Evolutionary conservation across 1,140 invertebrate genomes (phyloP).

Genomic region (Magallana ariakensis): DNA sequence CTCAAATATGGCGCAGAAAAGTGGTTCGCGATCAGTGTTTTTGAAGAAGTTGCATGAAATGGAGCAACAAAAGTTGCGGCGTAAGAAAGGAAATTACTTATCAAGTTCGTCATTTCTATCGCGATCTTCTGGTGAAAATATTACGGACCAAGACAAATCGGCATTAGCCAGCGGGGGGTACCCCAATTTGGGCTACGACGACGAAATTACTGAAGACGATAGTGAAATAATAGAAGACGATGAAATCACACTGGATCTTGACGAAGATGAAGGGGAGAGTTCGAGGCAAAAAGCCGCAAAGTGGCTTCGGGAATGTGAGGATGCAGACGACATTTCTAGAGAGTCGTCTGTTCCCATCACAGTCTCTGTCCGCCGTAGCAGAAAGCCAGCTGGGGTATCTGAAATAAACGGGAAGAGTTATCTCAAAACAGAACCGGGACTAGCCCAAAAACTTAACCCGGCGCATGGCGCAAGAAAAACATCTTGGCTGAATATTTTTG

Average conservation of each 20-base stretch:
- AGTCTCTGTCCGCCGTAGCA: neutral
- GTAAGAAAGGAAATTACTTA: neutral
- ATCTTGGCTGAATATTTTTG: slow-evolving; percentile 45
- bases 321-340: neutral
- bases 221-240: neutral
- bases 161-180: neutral
- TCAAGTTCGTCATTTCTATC: neutral
- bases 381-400: neutral
- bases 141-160: neutral
- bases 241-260: neutral
- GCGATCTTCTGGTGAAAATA: neutral
- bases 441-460: neutral
- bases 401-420: slow-evolving; percentile 7
- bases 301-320: neutral
- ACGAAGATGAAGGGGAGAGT: neutral
- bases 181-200: slow-evolving; percentile 23
- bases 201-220: neutral
- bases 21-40: slow-evolving; percentile 1
- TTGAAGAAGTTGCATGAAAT: neutral
- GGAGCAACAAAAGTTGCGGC: neutral
- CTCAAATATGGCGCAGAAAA: slow-evolving; percentile 9
- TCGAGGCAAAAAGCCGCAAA: neutral
- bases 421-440: slow-evolving; percentile 27
- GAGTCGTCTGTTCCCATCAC: neutral
- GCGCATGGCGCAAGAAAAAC: slow-evolving; percentile 27